Conservation (phyloP, 2,888 invertebrate species). For the Platypus cylindrus region DNA sequence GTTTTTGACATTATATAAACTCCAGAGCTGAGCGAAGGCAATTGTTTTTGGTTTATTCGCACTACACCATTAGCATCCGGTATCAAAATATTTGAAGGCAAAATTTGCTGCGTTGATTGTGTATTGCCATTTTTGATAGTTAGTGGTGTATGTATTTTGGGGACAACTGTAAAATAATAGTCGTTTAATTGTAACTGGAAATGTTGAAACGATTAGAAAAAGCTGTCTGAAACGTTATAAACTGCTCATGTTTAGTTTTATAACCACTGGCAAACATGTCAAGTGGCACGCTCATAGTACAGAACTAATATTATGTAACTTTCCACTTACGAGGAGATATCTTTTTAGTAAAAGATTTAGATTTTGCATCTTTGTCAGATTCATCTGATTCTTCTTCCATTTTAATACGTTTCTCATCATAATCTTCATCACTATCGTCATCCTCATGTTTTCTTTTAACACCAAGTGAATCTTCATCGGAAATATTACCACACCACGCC, state of each 20-base stretch:
- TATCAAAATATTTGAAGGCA: conserved; percentile 34
- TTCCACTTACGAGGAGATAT: conserved; percentile 12
- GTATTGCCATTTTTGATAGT: conserved; percentile 11
- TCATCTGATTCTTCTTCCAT: conserved; percentile 31
- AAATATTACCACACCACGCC: conserved; percentile 65
- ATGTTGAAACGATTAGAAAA: conserved; percentile 2
- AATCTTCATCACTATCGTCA: conserved; percentile 30
- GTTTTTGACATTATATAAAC: conserved; percentile 69
- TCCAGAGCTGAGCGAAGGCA: conserved; percentile 49
- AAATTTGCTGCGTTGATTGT: conserved; percentile 8
- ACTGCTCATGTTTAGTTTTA: too few species aligned
- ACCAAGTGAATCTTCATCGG: conserved; percentile 36
- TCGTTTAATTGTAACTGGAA: conserved; percentile 1
- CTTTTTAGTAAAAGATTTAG: too few species aligned
- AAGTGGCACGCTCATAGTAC: too few species aligned
- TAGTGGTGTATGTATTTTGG: too few species aligned
- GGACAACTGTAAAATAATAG: too few species aligned
- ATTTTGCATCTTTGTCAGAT: conserved; percentile 20
- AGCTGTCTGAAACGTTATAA: too few species aligned
- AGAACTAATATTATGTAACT: conserved; percentile 15
- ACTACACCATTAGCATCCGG: conserved; percentile 55
- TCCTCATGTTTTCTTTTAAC: conserved; percentile 22
- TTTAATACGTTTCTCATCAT: conserved; percentile 33
- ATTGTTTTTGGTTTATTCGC: conserved; percentile 60
- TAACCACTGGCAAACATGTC: too few species aligned